A percentile compares a stretch with the other conserved stretches of the same genome.
phyloP scores from a whole-genome alignment of 2,888 invertebrate genomes.

The Nycteola revayana region DNA sequence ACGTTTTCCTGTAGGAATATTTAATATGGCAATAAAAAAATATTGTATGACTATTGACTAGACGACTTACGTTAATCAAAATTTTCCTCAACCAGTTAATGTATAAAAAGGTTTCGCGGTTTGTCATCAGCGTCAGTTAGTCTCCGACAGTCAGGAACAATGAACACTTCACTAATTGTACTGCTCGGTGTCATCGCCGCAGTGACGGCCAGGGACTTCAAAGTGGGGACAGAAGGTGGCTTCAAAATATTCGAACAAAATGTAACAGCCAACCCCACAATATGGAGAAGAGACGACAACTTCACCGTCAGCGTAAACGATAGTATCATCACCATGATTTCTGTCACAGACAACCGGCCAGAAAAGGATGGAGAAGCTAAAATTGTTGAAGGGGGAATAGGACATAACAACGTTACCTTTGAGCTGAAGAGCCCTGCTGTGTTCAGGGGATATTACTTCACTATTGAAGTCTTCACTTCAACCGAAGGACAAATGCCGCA shows the following conservation, averaged over 20 bases:
- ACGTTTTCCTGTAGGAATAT: slow-evolving; percentile 67
- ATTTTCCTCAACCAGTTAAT: slow-evolving; percentile 56
- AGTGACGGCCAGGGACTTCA: slow-evolving; percentile 49
- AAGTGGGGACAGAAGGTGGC: slow-evolving; percentile 46
- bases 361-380: slow-evolving; percentile 64
- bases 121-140: slow-evolving; percentile 39
- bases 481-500: slow-evolving; percentile 25
- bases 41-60: slow-evolving; percentile 41
- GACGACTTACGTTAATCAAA: slow-evolving; percentile 41
- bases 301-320: slow-evolving; percentile 50
- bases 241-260: slow-evolving; percentile 55
- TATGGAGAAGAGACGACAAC: slow-evolving; percentile 57
- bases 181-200: slow-evolving; percentile 41
- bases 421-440: slow-evolving; percentile 66
- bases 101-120: slow-evolving; percentile 52
- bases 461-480: slow-evolving; percentile 52
- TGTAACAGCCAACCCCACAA: slow-evolving; percentile 56
- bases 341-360: slow-evolving; percentile 56
- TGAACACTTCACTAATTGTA: slow-evolving; percentile 38
- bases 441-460: slow-evolving; percentile 63
- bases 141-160: slow-evolving; percentile 34
- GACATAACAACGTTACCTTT: slow-evolving; percentile 59
- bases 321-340: slow-evolving; percentile 55
- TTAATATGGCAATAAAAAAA: slow-evolving; percentile 52
- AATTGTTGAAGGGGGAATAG: slow-evolving; percentile 62